Evolutionary conservation across 1,140 invertebrate genomes (phyloP), one percentile per base, ranked within the genome.

Genomic region (Drosophila micromelanica): DNA sequence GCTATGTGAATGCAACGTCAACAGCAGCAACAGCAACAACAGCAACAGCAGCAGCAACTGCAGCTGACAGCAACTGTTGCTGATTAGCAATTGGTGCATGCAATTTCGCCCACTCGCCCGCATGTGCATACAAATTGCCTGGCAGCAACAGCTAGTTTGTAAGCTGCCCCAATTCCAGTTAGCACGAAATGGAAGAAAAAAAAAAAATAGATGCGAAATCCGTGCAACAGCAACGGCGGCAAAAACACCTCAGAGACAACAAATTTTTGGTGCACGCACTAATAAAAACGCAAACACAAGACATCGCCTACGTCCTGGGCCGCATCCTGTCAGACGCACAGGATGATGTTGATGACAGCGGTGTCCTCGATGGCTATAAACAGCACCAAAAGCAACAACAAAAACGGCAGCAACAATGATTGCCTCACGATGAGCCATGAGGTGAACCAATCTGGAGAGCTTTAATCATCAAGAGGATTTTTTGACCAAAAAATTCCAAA

Each of bases 221-320:
- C 40, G 40, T 57, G 54, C 57, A 59, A 51, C 62, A 64, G 43
- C 38, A 70, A 17, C 52, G 32, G n/a, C 43, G 63, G 71, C 73
- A 45, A 64, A 48, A 81, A 73, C 67, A 61, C 57, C 49, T 67
- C 57, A 76, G 62, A 70, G 60, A 74, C 60, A 64, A 74, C 72
- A 63, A 70, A 70, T 61, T 77, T 70, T 74, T 60, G 42, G 48
- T 56, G 38, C 35, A 13, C 46, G 54, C 64, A 38, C 63, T 74
- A 77, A 73, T 69, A 69, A 63, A 74, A 74, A 70, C 46, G 64
- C 59, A 63, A 64, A 74, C 55, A 74, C 12, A 6, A 38, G 6
- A 4, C 32, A 38, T 40, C 42, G 32, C 27, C n/a, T 40, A 27
- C 9, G 46, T 13, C 17, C 46, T 27, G 3, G 54, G n/a, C 20